Percentiles rank a stretch among this genome's conserved stretches.
Evolutionary conservation across 2,797 vertebrate species (phyloP).

Genomic region (Anguilla marmorata): DNA sequence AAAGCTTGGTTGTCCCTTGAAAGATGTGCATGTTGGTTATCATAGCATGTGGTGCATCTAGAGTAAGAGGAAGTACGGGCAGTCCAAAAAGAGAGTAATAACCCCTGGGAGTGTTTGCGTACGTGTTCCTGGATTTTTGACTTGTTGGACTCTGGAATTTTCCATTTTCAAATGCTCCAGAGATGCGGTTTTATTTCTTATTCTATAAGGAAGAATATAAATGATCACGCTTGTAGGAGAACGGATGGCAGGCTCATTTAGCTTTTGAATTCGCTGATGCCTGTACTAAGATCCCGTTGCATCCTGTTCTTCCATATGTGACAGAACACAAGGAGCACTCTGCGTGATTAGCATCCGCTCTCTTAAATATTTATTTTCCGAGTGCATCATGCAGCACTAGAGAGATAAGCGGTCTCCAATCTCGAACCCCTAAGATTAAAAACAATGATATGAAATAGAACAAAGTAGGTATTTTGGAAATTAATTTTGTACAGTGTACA

Average conservation of each 20-base stretch:
- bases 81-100: not conserved
- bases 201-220: not conserved
- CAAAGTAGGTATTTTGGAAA: slow-evolving; percentile 54
- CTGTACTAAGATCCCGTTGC: not conserved
- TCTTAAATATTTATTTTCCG: slow-evolving; percentile 43
- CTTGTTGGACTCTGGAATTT: slow-evolving; percentile 5
- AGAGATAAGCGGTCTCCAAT: slow-evolving; percentile 5
- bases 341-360: no score
- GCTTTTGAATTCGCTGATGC: not conserved
- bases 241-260: slow-evolving; percentile 5
- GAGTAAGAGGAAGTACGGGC: not conserved
- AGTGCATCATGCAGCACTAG: slow-evolving; percentile 55
- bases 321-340: not conserved
- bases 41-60: not conserved
- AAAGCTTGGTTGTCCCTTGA: not conserved
- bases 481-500: slow-evolving; percentile 72
- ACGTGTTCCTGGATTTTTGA: not conserved
- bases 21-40: not conserved
- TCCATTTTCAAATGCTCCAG: not conserved
- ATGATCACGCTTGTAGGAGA: not conserved
- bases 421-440: slow-evolving; percentile 47
- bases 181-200: not conserved
- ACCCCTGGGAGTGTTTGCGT: not conserved
- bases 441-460: slow-evolving; percentile 40
- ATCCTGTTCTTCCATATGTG: slow-evolving; percentile 26